phyloP scores from a whole-genome alignment of 2,888 invertebrate genomes.

The Thymelicus sylvestris region DNA sequence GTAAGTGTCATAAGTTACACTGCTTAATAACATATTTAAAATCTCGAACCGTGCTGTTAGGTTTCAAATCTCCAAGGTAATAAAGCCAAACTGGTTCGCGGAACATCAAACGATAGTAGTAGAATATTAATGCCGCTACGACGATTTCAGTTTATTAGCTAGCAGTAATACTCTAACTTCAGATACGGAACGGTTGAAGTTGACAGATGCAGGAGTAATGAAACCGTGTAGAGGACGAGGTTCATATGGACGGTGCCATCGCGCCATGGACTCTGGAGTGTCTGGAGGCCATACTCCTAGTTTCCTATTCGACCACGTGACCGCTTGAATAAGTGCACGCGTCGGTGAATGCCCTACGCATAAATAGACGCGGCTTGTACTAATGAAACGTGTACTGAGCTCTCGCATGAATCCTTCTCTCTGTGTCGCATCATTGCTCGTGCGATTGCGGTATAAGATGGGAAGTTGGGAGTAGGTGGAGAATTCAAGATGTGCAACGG shows the following conservation, averaged over 20 bases:
- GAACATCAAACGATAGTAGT: constrained; percentile 22
- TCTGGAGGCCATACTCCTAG: no score
- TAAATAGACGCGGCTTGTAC: no score
- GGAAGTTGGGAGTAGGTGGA: constrained; percentile 27
- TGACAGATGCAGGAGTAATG: constrained; percentile 12
- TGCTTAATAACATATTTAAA: not conserved
- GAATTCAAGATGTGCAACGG: constrained; percentile 48
- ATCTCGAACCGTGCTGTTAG: constrained; percentile 4
- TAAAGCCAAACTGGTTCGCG: constrained; percentile 3
- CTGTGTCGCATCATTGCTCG: not conserved
- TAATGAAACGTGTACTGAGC: no score
- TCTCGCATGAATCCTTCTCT: not conserved
- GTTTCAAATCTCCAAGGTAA: constrained; percentile 18
- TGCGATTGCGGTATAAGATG: constrained; percentile 2
- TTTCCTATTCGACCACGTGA: no score
- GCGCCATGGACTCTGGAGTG: not conserved
- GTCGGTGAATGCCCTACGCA: no score
- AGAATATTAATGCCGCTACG: constrained; percentile 19
- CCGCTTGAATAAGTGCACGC: no score
- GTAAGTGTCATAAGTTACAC: not conserved
- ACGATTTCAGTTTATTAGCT: constrained; percentile 25
- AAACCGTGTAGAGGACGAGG: not conserved
- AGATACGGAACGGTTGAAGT: constrained; percentile 10
- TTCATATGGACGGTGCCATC: not conserved
- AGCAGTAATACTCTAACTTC: not conserved